Evolutionary conservation across 1,140 invertebrate genomes (phyloP).

Genomic region (Diorhabda elongata): DNA sequence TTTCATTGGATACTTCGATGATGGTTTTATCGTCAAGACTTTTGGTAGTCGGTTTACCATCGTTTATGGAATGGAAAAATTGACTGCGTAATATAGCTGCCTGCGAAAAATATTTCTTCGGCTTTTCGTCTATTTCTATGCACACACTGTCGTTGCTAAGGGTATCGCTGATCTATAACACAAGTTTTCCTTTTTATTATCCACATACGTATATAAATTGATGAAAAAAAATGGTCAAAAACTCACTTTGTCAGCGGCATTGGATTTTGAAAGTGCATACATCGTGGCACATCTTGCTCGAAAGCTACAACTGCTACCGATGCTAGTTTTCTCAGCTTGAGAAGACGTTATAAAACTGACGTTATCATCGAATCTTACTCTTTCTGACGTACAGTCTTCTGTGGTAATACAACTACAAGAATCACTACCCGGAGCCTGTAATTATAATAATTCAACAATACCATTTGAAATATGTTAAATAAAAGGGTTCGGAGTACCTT

Average conservation of each 20-base stretch:
- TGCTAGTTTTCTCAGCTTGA: slow-evolving; percentile 42
- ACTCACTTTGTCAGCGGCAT: slow-evolving; percentile 20
- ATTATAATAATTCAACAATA: background rate
- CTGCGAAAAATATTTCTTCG: slow-evolving; percentile 37
- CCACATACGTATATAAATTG: no score
- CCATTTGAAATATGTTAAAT: background rate
- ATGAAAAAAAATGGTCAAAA: no score
- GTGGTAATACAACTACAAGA: slow-evolving; percentile 44
- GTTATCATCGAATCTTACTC: slow-evolving; percentile 57
- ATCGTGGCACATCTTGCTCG: slow-evolving; percentile 31
- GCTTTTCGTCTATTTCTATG: slow-evolving; percentile 41
- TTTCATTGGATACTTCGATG: slow-evolving; percentile 44
- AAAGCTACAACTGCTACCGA: slow-evolving; percentile 45
- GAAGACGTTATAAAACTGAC: slow-evolving; percentile 44
- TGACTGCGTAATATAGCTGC: slow-evolving; percentile 40
- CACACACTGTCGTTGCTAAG: slow-evolving; percentile 43
- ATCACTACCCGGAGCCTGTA: slow-evolving; percentile 41
- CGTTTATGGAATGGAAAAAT: slow-evolving; percentile 41
- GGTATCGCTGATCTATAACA: slow-evolving; percentile 31
- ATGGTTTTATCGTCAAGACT: slow-evolving; percentile 42
- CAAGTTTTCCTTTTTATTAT: background rate
- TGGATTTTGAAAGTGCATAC: slow-evolving; percentile 6
- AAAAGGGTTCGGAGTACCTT: slow-evolving; percentile 50
- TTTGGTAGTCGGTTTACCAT: slow-evolving; percentile 34
- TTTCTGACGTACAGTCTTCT: slow-evolving; percentile 58